Conservation (phyloP, 2,888 invertebrate species). For the Lycophotia porphyrea region DNA sequence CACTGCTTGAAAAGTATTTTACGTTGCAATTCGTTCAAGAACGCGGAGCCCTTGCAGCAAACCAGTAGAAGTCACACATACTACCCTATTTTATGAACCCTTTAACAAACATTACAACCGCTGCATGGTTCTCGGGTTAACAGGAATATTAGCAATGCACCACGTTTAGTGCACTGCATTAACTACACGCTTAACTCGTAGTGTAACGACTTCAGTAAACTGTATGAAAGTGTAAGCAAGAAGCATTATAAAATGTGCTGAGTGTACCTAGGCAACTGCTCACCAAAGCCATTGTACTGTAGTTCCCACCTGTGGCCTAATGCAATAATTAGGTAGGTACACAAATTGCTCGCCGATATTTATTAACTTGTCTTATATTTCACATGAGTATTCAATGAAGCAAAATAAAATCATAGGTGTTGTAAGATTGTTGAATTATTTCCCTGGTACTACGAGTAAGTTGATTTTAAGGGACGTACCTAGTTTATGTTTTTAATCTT, state of each 20-base stretch:
- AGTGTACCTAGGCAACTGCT: background rate
- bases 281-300: background rate
- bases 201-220: slow-evolving; percentile 20
- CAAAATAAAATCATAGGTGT: background rate
- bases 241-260: slow-evolving; percentile 23
- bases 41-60: background rate
- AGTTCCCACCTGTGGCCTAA: slow-evolving; percentile 17
- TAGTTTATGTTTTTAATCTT: background rate
- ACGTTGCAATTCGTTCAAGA: background rate
- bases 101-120: background rate
- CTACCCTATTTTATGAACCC: background rate
- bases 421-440: background rate
- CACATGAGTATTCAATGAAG: background rate
- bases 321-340: background rate
- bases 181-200: slow-evolving; percentile 23
- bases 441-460: background rate
- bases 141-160: slow-evolving; percentile 20
- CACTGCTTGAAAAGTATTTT: background rate
- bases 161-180: slow-evolving; percentile 22
- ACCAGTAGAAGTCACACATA: background rate
- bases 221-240: slow-evolving; percentile 17
- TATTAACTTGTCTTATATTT: background rate
- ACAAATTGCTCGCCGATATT: background rate
- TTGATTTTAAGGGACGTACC: background rate
- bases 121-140: slow-evolving; percentile 1